Conservation (phyloP, 1,140 invertebrate genomes). For the Tachypleus tridentatus region DNA sequence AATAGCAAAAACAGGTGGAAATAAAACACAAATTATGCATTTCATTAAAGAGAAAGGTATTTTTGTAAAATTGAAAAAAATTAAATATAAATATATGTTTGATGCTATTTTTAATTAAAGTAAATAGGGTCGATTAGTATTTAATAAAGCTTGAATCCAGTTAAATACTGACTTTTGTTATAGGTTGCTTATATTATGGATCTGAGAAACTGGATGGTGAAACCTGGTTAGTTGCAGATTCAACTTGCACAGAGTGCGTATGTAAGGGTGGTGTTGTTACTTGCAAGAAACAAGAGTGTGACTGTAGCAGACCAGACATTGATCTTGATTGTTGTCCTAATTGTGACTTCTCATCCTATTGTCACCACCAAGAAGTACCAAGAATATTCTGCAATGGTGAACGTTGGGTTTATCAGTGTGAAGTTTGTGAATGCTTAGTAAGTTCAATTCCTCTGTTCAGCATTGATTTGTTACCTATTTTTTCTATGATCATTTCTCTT, state of each 20-base stretch:
- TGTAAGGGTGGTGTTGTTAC: slow-evolving; percentile 19
- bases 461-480: too few species aligned
- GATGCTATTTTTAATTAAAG: too few species aligned
- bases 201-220: slow-evolving; percentile 44
- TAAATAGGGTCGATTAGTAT: too few species aligned
- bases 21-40: too few species aligned
- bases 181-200: slow-evolving; percentile 49
- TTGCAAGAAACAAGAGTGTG: slow-evolving; percentile 19
- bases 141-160: too few species aligned
- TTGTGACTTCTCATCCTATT: slow-evolving; percentile 17
- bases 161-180: slow-evolving; percentile 1
- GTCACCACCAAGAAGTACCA: slow-evolving; percentile 21
- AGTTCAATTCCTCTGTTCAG: too few species aligned
- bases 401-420: slow-evolving; percentile 23
- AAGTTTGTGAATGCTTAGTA: slow-evolving; percentile 25
- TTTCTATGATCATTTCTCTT: too few species aligned
- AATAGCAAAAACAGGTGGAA: too few species aligned
- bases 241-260: slow-evolving; percentile 28
- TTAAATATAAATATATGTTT: too few species aligned
- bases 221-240: slow-evolving; percentile 24
- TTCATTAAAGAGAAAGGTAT: too few species aligned
- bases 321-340: slow-evolving; percentile 23
- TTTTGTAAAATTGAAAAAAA: too few species aligned
- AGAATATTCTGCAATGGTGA: slow-evolving; percentile 22
- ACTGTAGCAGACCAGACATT: slow-evolving; percentile 17